Percentiles rank a stretch among this genome's conserved stretches.
These are phyloP conservation scores for Phocoena sinus DNA, from an alignment of 2,113 vertebrate species.

Conservation along the genomic window DNA sequence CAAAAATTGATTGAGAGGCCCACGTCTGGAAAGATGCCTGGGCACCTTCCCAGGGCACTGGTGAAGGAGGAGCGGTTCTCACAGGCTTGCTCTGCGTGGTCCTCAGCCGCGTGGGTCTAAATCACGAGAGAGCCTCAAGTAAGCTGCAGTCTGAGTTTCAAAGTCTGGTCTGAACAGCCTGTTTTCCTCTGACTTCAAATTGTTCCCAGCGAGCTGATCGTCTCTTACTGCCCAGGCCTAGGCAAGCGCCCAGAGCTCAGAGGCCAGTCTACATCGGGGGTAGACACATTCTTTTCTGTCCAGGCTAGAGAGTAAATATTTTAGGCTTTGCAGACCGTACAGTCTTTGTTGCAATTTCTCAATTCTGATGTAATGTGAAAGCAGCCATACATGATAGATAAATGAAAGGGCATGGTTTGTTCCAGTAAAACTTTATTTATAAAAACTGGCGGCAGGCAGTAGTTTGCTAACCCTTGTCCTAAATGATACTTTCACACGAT, in stretches of 20 bases:
- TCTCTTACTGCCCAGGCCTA: background rate
- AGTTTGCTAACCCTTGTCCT: background rate
- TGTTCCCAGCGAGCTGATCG: background rate
- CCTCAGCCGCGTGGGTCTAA: background rate
- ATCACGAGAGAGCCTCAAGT: rapidly evolving
- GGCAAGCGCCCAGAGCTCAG: background rate
- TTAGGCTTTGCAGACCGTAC: rapidly evolving
- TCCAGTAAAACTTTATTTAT: background rate
- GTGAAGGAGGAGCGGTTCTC: rapidly evolving
- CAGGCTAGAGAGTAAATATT: background rate
- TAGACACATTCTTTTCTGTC: no score
- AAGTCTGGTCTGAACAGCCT: background rate
- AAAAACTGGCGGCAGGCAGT: background rate
- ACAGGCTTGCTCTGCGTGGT: rapidly evolving
- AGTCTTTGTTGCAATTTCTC: background rate
- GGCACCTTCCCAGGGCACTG: rapidly evolving
- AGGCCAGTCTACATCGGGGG: background rate
- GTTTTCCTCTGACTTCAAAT: background rate
- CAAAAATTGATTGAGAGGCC: background rate
- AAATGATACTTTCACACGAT: background rate
- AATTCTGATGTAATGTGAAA: background rate
- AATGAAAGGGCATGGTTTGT: background rate
- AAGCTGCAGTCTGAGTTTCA: background rate
- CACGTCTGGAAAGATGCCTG: background rate
- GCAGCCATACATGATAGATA: rapidly evolving